Evolutionary conservation across 2,888 invertebrate genomes (phyloP).

Genomic region (Danaus chrysippus): DNA sequence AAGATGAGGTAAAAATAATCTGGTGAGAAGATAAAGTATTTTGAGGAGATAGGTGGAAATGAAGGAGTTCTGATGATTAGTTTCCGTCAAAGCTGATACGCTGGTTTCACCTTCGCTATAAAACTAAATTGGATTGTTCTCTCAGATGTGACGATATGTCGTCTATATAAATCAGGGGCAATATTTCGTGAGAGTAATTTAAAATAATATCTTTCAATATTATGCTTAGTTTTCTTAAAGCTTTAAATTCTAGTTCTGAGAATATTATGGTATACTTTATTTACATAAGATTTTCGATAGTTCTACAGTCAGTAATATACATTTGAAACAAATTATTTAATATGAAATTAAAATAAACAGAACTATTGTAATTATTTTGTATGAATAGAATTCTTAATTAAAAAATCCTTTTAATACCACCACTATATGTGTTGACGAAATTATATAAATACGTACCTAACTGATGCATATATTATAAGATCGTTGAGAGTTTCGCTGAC

Average conservation of each 20-base stretch:
- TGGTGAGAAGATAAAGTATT: background rate
- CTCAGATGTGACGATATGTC: slow-evolving; percentile 7
- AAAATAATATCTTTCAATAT: background rate
- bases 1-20: background rate
- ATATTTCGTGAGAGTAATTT: background rate
- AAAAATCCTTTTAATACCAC: no score
- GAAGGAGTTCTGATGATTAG: background rate
- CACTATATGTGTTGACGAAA: no score
- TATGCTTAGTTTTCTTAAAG: background rate
- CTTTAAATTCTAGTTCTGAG: no score
- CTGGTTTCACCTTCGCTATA: slow-evolving; percentile 7
- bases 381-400: no score
- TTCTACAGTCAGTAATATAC: no score
- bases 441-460: no score
- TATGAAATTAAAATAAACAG: no score
- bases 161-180: background rate
- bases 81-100: slow-evolving; percentile 1
- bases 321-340: no score
- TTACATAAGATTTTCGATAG: no score
- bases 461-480: background rate
- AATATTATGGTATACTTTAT: no score
- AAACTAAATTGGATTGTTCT: slow-evolving; percentile 22
- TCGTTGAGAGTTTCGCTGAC: slow-evolving; percentile 3
- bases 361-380: no score
- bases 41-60: background rate